These are phyloP conservation scores for Solenopsis fugax DNA, from an alignment of 1,140 invertebrate species.

Conservation along the genomic window DNA sequence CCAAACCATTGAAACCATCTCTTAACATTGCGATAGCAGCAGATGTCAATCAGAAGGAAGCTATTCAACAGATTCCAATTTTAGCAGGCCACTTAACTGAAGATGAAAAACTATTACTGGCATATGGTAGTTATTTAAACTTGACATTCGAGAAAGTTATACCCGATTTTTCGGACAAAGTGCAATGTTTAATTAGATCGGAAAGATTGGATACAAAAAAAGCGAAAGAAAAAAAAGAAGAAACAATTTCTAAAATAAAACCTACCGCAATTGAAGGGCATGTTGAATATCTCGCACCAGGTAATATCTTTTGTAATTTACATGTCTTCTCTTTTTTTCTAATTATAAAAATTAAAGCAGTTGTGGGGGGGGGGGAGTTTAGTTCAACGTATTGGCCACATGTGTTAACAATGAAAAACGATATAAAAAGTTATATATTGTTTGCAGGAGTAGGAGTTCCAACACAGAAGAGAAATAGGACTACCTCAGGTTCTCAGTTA, in stretches of 20 bases:
- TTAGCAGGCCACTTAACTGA: slow-evolving; percentile 84
- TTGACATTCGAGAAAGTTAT: slow-evolving; percentile 90
- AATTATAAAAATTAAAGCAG: too few species aligned
- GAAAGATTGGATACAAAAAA: slow-evolving; percentile 85
- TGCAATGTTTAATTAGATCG: slow-evolving; percentile 87
- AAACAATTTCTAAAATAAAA: slow-evolving; percentile 85
- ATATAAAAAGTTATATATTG: slow-evolving; percentile 28
- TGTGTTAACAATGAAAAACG: slow-evolving; percentile 5
- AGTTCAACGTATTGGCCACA: background rate
- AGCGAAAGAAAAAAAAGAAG: slow-evolving; percentile 82
- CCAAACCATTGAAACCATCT: slow-evolving; percentile 91
- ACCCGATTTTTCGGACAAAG: slow-evolving; percentile 87
- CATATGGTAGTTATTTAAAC: slow-evolving; percentile 87
- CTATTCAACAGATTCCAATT: slow-evolving; percentile 87
- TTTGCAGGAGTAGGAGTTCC: slow-evolving; percentile 73
- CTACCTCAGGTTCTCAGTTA: slow-evolving; percentile 88
- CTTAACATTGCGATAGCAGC: slow-evolving; percentile 90
- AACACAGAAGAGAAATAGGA: slow-evolving; percentile 83
- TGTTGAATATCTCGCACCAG: slow-evolving; percentile 86
- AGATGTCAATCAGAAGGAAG: slow-evolving; percentile 85
- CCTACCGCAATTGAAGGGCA: slow-evolving; percentile 83
- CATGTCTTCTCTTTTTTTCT: background rate
- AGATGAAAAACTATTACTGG: slow-evolving; percentile 87
- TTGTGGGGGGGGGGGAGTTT: too few species aligned
- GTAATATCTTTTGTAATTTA: slow-evolving; percentile 58